phyloP scores from a whole-genome alignment of 2,113 vertebrate genomes.

The Forbesichthys agassizii region DNA sequence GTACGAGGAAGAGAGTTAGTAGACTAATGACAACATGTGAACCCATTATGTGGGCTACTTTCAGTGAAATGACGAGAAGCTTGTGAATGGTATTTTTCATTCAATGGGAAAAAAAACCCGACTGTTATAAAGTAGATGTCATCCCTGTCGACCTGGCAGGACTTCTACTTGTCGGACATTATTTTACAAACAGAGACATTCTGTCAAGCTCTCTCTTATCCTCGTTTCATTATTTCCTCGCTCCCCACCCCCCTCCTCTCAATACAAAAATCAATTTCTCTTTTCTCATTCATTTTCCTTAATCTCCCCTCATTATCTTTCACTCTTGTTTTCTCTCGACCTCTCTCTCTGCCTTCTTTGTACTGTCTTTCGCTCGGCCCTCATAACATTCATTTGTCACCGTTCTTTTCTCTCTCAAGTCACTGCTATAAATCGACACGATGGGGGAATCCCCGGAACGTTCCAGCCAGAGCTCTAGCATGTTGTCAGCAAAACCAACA shows the following conservation, averaged over 20 bases:
- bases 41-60: too few relatives aligned
- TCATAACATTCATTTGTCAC: background rate
- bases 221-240: background rate
- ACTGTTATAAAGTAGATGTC: too few relatives aligned
- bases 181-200: too few relatives aligned
- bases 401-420: too few relatives aligned
- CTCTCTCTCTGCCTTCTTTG: slow-evolving; percentile 3
- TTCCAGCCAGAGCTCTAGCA: background rate
- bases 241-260: background rate
- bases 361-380: background rate
- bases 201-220: too few relatives aligned
- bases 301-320: background rate
- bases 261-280: background rate
- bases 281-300: background rate
- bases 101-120: too few relatives aligned
- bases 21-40: too few relatives aligned
- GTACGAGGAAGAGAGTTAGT: too few relatives aligned
- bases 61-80: too few relatives aligned
- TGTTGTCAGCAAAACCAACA: background rate
- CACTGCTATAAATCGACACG: slow-evolving; percentile 2
- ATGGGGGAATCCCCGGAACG: background rate
- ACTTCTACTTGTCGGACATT: too few relatives aligned
- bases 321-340: background rate
- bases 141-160: too few relatives aligned
- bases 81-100: too few relatives aligned